Evolutionary conservation across 2,888 invertebrate species (phyloP), one percentile per base, ranked within the genome.

Genomic region (Drosophila atroscutellata): DNA sequence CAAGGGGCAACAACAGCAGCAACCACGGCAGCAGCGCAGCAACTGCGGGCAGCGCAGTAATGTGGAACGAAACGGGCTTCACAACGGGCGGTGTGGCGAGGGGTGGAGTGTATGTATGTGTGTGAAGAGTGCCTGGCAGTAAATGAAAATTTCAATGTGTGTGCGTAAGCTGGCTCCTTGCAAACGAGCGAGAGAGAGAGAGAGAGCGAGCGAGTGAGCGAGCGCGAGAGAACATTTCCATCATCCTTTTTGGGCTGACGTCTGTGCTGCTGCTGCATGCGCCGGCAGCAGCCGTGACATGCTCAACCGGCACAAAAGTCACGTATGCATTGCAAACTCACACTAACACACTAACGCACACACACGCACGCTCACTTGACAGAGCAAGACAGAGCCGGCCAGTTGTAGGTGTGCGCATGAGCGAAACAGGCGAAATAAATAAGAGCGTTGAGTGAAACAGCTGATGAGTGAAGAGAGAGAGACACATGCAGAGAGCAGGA

Each of bases 251-350:
- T 76, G 71, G 75, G 42, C 65, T 70, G 75, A 39, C 66, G 64
- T 24, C 61, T n/a, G 58, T 54, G 30, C 55, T 55, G 63, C 63
- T 55, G 64, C 67, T 67, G 73, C 54, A 70, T 64, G 70, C 64
- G 70, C 68, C 59, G 71, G 62, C 63, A 54, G 65, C 73, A 80
- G 52, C 52, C 52, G 77, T 81, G 81, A 83, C 80, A 81, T 75
- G 78, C 78, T 80, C 82, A 82, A 80, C 82, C 82, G 84, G 83
- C 81, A 83, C 81, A 74, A 87, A 83, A 84, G 86, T 89, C 89
- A 89, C 86, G 86, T 86, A 86, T 84, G 87, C 89, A 79, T 64
- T 37, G 58, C 65, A 58, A 50, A n/a, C 76, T 32, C 60, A 61
- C 62, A 70, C 56, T 45, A 36, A 58, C 64, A 70, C 24, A 56